These are phyloP conservation scores for Leuciscus idus DNA, from an alignment of 2,113 vertebrate species.

Conservation along the genomic window DNA sequence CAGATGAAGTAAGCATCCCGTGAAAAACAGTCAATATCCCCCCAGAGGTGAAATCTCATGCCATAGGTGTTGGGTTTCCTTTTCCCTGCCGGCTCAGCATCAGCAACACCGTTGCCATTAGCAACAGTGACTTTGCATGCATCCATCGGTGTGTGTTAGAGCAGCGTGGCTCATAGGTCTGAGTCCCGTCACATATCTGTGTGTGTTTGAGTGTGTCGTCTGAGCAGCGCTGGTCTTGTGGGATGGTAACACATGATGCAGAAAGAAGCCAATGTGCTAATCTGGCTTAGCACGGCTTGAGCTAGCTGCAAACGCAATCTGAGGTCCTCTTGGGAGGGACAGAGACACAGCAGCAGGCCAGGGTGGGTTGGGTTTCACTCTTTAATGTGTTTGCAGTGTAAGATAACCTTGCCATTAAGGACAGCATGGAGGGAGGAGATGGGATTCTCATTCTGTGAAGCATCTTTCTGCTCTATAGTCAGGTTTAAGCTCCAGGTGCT, in stretches of 20 bases:
- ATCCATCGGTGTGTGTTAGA: neutral
- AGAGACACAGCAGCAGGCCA: constrained; percentile 35
- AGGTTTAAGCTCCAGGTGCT: neutral
- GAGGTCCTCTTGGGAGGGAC: constrained; percentile 48
- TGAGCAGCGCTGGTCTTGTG: neutral
- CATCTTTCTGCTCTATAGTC: constrained; percentile 1
- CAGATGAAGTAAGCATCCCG: neutral
- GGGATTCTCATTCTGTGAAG: neutral
- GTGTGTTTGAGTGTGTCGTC: neutral
- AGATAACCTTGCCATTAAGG: constrained; percentile 68
- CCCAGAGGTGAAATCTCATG: constrained; percentile 19
- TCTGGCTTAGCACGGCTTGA: constrained; percentile 45
- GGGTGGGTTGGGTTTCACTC: constrained; percentile 76
- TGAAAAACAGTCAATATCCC: neutral
- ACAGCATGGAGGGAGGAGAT: constrained; percentile 47
- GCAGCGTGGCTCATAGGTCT: constrained; percentile 18
- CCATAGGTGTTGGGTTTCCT: constrained; percentile 18
- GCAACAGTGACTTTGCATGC: neutral
- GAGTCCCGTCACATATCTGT: constrained; percentile 40
- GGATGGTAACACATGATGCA: neutral
- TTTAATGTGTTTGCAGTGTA: constrained; percentile 63
- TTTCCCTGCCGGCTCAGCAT: constrained; percentile 25
- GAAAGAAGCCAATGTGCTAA: constrained; percentile 54
- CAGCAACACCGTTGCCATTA: neutral
- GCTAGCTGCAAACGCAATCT: constrained; percentile 32